Conservation (phyloP, 1,140 invertebrate genomes). For the Anagrus nilaparvatae region DNA sequence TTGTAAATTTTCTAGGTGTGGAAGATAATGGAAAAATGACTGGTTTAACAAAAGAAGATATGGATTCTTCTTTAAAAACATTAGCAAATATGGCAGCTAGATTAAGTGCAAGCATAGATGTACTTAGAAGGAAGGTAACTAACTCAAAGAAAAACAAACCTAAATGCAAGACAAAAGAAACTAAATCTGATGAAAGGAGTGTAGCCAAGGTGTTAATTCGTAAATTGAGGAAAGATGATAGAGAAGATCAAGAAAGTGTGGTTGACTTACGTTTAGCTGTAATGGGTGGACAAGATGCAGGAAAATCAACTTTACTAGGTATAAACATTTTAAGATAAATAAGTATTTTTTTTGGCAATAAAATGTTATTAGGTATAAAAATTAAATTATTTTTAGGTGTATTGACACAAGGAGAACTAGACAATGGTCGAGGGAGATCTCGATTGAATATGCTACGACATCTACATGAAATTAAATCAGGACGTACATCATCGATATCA, state of each 20-base stretch:
- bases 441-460: slow-evolving; percentile 93
- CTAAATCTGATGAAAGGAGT: slow-evolving; percentile 30
- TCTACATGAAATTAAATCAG: slow-evolving; percentile 92
- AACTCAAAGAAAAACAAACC: slow-evolving; percentile 28
- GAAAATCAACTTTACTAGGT: slow-evolving; percentile 80
- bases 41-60: slow-evolving; percentile 68
- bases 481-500: slow-evolving; percentile 91
- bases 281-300: slow-evolving; percentile 85
- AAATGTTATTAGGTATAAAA: background rate
- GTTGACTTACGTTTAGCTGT: slow-evolving; percentile 85
- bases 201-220: slow-evolving; percentile 84
- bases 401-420: slow-evolving; percentile 87
- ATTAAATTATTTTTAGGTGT: slow-evolving; percentile 52
- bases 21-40: slow-evolving; percentile 82
- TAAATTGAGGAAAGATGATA: slow-evolving; percentile 67
- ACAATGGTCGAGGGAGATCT: slow-evolving; percentile 90
- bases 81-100: slow-evolving; percentile 76
- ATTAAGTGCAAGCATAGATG: slow-evolving; percentile 68
- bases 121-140: slow-evolving; percentile 53
- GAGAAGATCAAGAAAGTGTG: slow-evolving; percentile 76
- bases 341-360: background rate
- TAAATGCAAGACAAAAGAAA: slow-evolving; percentile 29
- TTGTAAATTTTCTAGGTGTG: slow-evolving; percentile 51
- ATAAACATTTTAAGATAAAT: slow-evolving; percentile 11
- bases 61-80: slow-evolving; percentile 73